Percentiles rank a stretch among this genome's conserved stretches.
Conservation (phyloP, 1,140 invertebrate species). For the Drosophila mayri region DNA sequence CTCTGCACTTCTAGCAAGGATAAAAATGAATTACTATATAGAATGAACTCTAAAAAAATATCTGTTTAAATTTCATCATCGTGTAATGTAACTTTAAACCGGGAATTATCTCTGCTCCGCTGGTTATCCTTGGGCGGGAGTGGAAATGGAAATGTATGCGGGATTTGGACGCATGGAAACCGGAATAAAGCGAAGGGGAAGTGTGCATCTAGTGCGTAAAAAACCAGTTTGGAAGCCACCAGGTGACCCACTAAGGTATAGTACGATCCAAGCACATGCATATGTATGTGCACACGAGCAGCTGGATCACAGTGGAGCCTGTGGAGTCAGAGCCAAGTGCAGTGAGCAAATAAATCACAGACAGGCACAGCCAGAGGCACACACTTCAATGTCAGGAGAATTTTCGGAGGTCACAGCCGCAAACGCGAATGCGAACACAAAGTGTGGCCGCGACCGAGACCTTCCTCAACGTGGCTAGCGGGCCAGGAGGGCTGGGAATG, state of each 20-base stretch:
- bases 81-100: not conserved
- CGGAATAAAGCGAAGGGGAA: conserved; percentile 16
- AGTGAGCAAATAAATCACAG: conserved; percentile 36
- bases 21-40: not conserved
- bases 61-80: not conserved
- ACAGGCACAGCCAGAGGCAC: not conserved
- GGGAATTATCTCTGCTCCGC: not conserved
- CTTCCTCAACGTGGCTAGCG: conserved; percentile 48
- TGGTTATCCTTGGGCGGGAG: conserved; percentile 7
- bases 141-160: conserved; percentile 1
- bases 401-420: conserved; percentile 20
- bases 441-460: conserved; percentile 39
- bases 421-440: conserved; percentile 10
- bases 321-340: conserved; percentile 10
- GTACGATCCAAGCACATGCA: conserved; percentile 20
- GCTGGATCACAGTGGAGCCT: conserved; percentile 1
- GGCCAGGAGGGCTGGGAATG: not conserved
- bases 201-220: conserved; percentile 23
- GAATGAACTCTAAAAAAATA: not conserved
- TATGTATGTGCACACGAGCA: not conserved
- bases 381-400: conserved; percentile 59
- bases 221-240: conserved; percentile 38
- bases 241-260: conserved; percentile 35
- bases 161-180: conserved; percentile 10
- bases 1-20: not conserved